Evolutionary conservation across 2,113 vertebrate genomes (phyloP).

Genomic region (Indri indri): DNA sequence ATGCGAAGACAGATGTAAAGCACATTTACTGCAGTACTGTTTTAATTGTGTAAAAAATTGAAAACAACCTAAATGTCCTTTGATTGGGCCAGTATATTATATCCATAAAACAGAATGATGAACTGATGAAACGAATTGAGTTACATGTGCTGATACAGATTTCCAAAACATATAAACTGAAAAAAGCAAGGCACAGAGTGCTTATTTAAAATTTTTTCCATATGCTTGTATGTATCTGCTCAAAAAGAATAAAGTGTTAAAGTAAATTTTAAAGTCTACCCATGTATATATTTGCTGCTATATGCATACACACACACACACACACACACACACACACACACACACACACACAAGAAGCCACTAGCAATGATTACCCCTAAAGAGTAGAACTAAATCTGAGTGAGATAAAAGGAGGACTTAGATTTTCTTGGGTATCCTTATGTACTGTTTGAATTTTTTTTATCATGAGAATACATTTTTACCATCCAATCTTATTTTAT

Average conservation of each 20-base stretch:
- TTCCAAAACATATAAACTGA: neutral
- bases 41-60: neutral
- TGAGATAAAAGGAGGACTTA: neutral
- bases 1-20: neutral
- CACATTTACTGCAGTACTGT: neutral
- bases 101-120: neutral
- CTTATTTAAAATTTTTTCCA: neutral
- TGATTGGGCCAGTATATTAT: neutral
- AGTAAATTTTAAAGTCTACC: constrained; percentile 1
- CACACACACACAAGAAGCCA: neutral
- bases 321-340: neutral
- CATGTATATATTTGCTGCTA: neutral
- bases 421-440: neutral
- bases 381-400: neutral
- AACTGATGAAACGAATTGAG: neutral
- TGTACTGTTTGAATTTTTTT: neutral
- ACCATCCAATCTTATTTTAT: neutral
- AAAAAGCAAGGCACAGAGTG: constrained; percentile 1
- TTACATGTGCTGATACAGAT: neutral
- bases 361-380: neutral
- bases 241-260: neutral
- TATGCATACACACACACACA: neutral
- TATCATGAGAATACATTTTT: neutral
- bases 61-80: neutral
- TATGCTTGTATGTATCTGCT: neutral